Evolutionary conservation across 2,113 vertebrate genomes (phyloP).

Genomic region (Prunella fulvescens): DNA sequence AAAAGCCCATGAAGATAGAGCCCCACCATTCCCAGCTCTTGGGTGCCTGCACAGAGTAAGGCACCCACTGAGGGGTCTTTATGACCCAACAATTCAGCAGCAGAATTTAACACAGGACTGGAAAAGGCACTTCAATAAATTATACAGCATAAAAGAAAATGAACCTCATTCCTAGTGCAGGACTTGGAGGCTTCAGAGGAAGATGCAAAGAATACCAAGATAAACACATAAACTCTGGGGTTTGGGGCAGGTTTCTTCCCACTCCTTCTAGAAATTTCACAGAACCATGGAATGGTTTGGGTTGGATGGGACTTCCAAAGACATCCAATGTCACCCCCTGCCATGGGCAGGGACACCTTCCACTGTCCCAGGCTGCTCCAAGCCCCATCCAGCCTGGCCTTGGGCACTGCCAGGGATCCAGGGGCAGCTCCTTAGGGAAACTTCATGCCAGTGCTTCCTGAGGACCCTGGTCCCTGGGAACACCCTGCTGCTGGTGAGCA

Average conservation of each 20-base stretch:
- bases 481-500: background rate
- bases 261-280: background rate
- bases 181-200: background rate
- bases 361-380: rapidly evolving
- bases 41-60: background rate
- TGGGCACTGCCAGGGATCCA: background rate
- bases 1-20: background rate
- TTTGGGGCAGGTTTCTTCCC: background rate
- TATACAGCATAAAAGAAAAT: background rate
- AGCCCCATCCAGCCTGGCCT: rapidly evolving
- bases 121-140: background rate
- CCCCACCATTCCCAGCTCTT: background rate
- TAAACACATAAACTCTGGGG: background rate
- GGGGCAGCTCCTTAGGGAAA: background rate
- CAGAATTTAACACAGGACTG: background rate
- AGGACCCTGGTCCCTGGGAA: rapidly evolving
- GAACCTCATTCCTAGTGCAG: background rate
- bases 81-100: background rate
- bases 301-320: background rate
- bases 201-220: background rate
- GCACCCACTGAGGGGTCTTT: background rate
- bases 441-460: background rate
- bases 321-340: background rate
- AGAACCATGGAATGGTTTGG: background rate
- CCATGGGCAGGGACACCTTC: background rate